Evolutionary conservation across 1,140 invertebrate genomes (phyloP).

Genomic region (Drosophila pachea): DNA sequence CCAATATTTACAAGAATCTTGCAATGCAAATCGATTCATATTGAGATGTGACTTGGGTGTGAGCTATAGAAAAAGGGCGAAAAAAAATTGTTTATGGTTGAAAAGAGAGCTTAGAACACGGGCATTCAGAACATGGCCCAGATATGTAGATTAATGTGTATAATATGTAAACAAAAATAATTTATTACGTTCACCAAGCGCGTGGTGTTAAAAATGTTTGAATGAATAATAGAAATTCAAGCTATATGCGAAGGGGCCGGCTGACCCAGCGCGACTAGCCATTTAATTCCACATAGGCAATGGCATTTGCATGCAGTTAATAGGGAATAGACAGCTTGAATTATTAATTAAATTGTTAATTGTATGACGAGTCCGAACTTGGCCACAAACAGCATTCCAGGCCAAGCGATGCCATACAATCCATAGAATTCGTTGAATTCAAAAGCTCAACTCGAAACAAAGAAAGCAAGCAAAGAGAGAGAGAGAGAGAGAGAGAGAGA

Average conservation of each 20-base stretch:
- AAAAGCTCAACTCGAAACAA: constrained; percentile 23
- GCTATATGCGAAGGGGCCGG: constrained; percentile 3
- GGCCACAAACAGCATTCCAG: constrained; percentile 47
- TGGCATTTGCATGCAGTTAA: constrained; percentile 51
- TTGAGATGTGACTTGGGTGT: no score
- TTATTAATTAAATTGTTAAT: constrained; percentile 69
- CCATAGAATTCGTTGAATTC: constrained; percentile 56
- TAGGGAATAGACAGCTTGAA: constrained; percentile 48
- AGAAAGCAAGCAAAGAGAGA: constrained; percentile 12
- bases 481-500: no score
- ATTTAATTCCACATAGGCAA: background rate
- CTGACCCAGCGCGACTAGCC: constrained; percentile 16
- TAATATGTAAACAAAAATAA: no score
- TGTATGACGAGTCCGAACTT: constrained; percentile 39
- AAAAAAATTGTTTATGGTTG: no score
- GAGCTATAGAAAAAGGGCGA: no score
- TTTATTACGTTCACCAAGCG: no score
- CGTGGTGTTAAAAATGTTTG: no score
- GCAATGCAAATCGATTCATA: no score
- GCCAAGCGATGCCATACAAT: constrained; percentile 52
- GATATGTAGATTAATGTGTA: no score
- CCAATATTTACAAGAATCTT: no score
- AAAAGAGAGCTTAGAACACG: no score
- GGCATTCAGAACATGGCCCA: no score
- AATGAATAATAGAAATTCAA: background rate